Base-by-base conservation (phyloP, 2,797 vertebrate species). In the Zenarchopterus dispar region DNA sequence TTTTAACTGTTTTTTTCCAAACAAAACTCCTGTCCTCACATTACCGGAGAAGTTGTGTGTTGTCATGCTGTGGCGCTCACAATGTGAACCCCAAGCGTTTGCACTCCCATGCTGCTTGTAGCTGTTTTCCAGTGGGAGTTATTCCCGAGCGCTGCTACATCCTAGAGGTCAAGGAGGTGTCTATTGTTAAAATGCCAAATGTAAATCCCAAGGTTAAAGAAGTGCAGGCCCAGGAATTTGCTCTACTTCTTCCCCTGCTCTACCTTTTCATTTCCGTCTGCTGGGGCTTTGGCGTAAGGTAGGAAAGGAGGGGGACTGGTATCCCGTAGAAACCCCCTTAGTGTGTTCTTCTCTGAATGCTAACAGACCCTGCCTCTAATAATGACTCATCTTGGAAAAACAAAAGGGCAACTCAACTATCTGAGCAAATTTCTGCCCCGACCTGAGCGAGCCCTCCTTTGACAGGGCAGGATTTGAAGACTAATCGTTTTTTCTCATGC, bases 401-500 rank as follows among this genome's bases (percentile, higher is more conserved):
- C 85, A 91, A 91, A 91, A 86, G 79, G 65, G 71, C 75, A 77
- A 84, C 81, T 90, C 79, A 72, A 84, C 86, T 87, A 86, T 88
- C 83, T 73, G 85, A 91, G 88, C 81, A 89, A 81, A 93, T 92
- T 91, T 92, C 81, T 82, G 82, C 74, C 79, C 61, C 72, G 54
- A 84, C 84, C 91, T 86, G 71, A 91, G 88, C 86, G 85, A 89
- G 79, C 75, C 76, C 78, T 81, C 75, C 61, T 90, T 90, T 93
- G 90, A 92, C 91, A 88, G 81, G 62, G 56, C 73, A 81, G 84
- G 89, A 93, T 93, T 91, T 92, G 89, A 93, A 93, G 91, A 93
- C 92, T 92, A 92, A 94, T 93, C 87, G 88, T 89, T 92, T 93
- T 93, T 94, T 94, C 89, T 93, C 87, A 94, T 93, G 92, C 93